Evolutionary conservation across 2,888 invertebrate species (phyloP), one percentile per base, ranked within the genome.

Genomic region (Epirrhoe tristata): DNA sequence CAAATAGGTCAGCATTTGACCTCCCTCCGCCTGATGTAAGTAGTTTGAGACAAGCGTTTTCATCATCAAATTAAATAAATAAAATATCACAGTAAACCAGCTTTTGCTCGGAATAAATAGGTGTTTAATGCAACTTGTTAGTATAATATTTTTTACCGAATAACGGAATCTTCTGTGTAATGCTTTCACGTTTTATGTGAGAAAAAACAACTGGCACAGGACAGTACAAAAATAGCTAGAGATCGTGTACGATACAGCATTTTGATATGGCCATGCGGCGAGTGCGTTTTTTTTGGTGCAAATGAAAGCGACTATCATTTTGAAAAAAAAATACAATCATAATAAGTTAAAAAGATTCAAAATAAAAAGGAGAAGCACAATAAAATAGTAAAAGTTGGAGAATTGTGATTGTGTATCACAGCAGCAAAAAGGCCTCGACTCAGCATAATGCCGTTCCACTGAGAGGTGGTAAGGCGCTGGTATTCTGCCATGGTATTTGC

Each of bases 141-240:
- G 24, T 2, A 43, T 14, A 14, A 10, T 46, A 12, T 16, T 48
- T n/a, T 5, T 2, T 48, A 6, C 12, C 0, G 16, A 48, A 48
- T 65, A 67, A 68, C 66, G 55, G 68, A 64, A 56, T n/a, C 32
- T 58, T 46, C 32, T 34, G 17, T 16, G 16, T 10, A 53, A 55
- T 36, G 24, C 50, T 57, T 56, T 63, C 62, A 17, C 56, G 62
- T 64, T 62, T 68, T 61, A 53, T 53, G 52, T 66, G 55, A 36
- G 61, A 62, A 70, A 24, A 67, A 68, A 66, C 57, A 52, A 68
- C 62, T 34, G 59, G 58, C 60, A 68, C 73, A 69, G 64, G 71
- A 52, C 67, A 70, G 67, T 70, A 70, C 77, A 79, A 74, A 81
- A 81, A 82, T 82, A 82, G 73, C 76, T 67, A 54, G 69, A 71